Percentiles rank a stretch among this genome's conserved stretches.
phyloP scores from a whole-genome alignment of 2,113 vertebrate genomes.

The Ellobius talpinus region DNA sequence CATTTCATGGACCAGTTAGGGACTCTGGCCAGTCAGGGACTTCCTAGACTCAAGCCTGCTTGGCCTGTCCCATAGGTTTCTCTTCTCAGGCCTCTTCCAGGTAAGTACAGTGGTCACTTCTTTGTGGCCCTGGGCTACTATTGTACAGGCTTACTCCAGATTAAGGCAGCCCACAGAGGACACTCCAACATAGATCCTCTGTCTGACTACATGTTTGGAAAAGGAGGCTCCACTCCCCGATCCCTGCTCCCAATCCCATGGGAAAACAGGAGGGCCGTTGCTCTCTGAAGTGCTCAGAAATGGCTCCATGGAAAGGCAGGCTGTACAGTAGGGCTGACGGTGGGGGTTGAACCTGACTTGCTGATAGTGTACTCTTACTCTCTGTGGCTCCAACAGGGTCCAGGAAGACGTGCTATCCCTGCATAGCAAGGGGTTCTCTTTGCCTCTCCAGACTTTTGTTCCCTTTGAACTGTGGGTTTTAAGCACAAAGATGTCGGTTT shows the following conservation, averaged over 20 bases:
- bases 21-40: neutral
- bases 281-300: constrained; percentile 9
- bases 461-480: neutral
- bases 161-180: neutral
- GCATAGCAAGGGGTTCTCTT: neutral
- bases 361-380: neutral
- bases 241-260: neutral
- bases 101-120: neutral
- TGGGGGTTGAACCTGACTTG: neutral
- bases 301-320: neutral
- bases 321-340: fast-evolving
- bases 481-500: neutral
- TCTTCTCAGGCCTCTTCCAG: neutral
- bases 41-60: neutral
- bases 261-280: neutral
- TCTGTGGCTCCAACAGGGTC: neutral
- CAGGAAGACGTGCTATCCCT: neutral
- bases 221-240: neutral
- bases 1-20: too few relatives aligned
- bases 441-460: neutral
- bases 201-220: neutral
- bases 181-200: neutral
- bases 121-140: neutral
- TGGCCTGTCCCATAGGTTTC: neutral
- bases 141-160: neutral